These are phyloP conservation scores for Smittia aterrima DNA, from an alignment of 2,888 invertebrate species.

Conservation along the genomic window DNA sequence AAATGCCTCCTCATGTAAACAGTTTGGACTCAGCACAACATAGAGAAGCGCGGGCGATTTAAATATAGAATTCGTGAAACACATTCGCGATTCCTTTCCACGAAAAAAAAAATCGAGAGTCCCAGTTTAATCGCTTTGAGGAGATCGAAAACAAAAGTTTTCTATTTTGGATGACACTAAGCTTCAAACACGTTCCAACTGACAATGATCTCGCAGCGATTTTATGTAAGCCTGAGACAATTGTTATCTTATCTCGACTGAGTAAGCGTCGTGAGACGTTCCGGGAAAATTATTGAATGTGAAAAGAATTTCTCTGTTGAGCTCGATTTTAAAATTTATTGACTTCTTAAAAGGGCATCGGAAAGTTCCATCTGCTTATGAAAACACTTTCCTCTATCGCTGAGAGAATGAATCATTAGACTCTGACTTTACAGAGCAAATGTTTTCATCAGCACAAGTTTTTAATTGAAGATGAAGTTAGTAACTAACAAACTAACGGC, in stretches of 20 bases:
- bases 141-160: background rate
- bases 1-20: constrained; percentile 23
- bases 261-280: background rate
- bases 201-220: no score
- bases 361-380: no score
- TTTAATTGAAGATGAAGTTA: background rate
- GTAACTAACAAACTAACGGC: background rate
- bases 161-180: background rate
- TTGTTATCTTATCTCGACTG: background rate
- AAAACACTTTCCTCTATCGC: background rate
- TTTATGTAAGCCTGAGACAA: no score
- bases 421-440: background rate
- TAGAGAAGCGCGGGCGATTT: background rate
- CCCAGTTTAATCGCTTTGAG: no score
- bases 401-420: background rate
- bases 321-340: background rate
- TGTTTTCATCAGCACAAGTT: background rate
- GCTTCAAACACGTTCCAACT: background rate
- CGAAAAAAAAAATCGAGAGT: background rate
- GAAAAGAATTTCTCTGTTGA: background rate
- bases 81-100: background rate
- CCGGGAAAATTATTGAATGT: background rate
- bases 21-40: constrained; percentile 6
- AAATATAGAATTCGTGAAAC: background rate
- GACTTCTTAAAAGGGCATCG: background rate